Evolutionary conservation across 2,113 vertebrate genomes (phyloP).

Genomic region (Chlamydotis undulata): DNA sequence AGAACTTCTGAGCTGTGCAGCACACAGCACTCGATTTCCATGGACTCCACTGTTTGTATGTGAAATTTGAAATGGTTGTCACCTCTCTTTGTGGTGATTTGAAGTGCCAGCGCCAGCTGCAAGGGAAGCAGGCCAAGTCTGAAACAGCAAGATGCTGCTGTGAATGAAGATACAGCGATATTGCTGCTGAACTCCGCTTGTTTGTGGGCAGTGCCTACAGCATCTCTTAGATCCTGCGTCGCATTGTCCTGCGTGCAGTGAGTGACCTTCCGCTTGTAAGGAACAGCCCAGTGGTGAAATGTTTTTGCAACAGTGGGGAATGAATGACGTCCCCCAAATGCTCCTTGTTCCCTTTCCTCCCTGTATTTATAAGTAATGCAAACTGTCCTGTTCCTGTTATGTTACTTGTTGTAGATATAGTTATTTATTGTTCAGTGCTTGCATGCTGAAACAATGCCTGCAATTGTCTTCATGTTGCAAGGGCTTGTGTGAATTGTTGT

Average conservation of each 20-base stretch:
- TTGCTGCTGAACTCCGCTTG: neutral
- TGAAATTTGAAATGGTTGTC: constrained; percentile 78
- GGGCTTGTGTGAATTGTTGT: constrained; percentile 69
- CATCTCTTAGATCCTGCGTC: neutral
- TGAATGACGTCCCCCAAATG: neutral
- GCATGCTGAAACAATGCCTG: constrained; percentile 82
- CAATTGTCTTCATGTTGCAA: constrained; percentile 73
- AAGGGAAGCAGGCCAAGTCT: constrained; percentile 12
- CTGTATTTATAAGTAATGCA: constrained; percentile 78
- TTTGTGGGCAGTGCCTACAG: constrained; percentile 40
- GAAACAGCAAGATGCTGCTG: neutral
- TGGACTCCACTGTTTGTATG: constrained; percentile 71
- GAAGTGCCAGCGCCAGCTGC: constrained; percentile 79
- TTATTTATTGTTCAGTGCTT: constrained; percentile 93
- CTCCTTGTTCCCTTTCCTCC: constrained; percentile 50
- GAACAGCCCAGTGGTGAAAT: neutral
- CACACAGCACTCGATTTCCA: constrained; percentile 69
- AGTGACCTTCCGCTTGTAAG: neutral
- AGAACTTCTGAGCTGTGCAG: constrained; percentile 57
- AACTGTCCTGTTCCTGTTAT: constrained; percentile 64
- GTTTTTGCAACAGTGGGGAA: constrained; percentile 43
- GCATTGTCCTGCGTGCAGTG: neutral
- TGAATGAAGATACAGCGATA: constrained; percentile 34
- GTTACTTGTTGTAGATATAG: constrained; percentile 75
- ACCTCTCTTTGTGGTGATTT: constrained; percentile 62